phyloP scores from a whole-genome alignment of 2,888 invertebrate species.

The Axea sp. region DNA sequence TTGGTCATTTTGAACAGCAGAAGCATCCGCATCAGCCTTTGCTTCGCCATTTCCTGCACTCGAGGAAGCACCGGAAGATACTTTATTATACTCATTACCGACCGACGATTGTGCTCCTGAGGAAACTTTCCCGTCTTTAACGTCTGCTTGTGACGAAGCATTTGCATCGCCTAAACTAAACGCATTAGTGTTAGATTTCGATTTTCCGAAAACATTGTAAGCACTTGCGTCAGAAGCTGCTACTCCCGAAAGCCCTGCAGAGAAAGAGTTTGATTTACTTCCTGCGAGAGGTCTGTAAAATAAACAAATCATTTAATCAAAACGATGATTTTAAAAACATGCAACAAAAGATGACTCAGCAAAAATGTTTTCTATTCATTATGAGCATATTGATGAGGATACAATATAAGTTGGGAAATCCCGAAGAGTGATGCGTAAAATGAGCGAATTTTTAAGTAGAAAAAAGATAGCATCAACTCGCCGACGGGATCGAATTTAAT shows the following conservation, averaged over 20 bases:
- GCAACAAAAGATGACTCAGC: too few relatives aligned
- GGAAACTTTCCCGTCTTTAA: conserved; percentile 69
- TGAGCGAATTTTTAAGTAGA: conserved; percentile 24
- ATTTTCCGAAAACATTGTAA: conserved; percentile 67
- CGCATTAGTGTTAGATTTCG: conserved; percentile 66
- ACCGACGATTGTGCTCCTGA: conserved; percentile 70
- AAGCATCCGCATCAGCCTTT: conserved; percentile 45
- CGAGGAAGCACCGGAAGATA: conserved; percentile 64
- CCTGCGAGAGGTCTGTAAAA: conserved; percentile 67
- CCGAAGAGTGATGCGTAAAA: conserved; percentile 23
- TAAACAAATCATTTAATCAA: not conserved
- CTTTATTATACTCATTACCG: conserved; percentile 65
- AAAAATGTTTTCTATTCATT: conserved; percentile 2
- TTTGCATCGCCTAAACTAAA: conserved; percentile 68
- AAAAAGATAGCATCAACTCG: conserved; percentile 29
- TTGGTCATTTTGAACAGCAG: conserved; percentile 27
- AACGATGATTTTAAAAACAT: too few relatives aligned
- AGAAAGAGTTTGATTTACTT: conserved; percentile 71
- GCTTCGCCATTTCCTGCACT: conserved; percentile 56
- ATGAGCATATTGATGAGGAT: not conserved
- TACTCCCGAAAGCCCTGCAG: conserved; percentile 70
- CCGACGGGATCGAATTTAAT: conserved; percentile 6
- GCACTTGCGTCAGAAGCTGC: conserved; percentile 69
- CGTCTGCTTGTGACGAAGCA: conserved; percentile 70
- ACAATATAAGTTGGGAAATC: conserved; percentile 14